phyloP scores from a whole-genome alignment of 1,140 invertebrate species.

The Heliconius nattereri region DNA sequence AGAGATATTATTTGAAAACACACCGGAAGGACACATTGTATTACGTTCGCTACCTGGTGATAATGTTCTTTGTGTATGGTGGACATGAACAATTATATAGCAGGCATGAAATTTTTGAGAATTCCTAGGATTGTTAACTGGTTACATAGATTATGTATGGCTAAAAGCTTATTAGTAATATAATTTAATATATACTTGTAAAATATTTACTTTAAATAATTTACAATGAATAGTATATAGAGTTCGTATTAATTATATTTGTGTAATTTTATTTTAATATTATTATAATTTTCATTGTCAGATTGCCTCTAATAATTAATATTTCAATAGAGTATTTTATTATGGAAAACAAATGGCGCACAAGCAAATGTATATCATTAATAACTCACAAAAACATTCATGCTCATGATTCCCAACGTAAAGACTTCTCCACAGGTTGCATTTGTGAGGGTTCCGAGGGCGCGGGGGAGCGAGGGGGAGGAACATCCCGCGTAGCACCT shows the following conservation, averaged over 20 bases:
- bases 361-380: slow-evolving; percentile 69
- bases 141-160: slow-evolving; percentile 40
- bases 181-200: background rate
- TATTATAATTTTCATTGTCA: background rate
- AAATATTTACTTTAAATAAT: background rate
- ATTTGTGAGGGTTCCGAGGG: slow-evolving; percentile 47
- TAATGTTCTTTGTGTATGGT: slow-evolving; percentile 71
- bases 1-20: slow-evolving; percentile 25
- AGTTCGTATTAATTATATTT: background rate
- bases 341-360: slow-evolving; percentile 56
- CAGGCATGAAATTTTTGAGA: slow-evolving; percentile 56
- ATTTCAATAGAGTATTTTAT: background rate
- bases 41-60: slow-evolving; percentile 76
- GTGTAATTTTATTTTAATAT: background rate
- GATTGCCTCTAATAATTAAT: background rate
- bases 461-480: slow-evolving; percentile 45
- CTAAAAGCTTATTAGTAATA: background rate
- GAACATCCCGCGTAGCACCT: slow-evolving; percentile 76
- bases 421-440: slow-evolving; percentile 50
- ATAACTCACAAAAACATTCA: slow-evolving; percentile 71
- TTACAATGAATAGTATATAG: background rate
- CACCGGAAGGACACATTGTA: slow-evolving; percentile 76
- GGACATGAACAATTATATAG: slow-evolving; percentile 64
- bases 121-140: slow-evolving; percentile 60
- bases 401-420: slow-evolving; percentile 50